A percentile compares a stretch with the other conserved stretches of the same genome.
Conservation (phyloP, 2,888 invertebrate species). For the Nymphalis c-album region DNA sequence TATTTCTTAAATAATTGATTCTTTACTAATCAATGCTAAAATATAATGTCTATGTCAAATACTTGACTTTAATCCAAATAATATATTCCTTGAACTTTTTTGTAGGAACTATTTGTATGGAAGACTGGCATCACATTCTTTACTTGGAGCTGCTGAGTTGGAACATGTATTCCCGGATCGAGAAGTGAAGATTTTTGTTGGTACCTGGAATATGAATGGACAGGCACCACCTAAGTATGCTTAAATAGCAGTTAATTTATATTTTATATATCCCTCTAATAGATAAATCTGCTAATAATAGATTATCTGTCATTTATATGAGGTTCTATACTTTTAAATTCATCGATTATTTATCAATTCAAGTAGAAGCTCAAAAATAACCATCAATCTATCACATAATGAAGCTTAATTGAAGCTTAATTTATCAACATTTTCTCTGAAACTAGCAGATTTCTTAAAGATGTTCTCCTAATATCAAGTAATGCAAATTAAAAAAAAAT, state of each 20-base stretch:
- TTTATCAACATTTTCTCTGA: too few relatives aligned
- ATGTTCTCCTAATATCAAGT: too few relatives aligned
- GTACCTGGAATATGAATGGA: constrained; percentile 99
- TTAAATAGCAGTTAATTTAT: not conserved
- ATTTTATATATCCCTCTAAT: not conserved
- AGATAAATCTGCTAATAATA: too few relatives aligned
- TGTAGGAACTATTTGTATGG: constrained; percentile 90
- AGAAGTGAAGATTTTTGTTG: constrained; percentile 93
- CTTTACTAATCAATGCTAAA: not conserved
- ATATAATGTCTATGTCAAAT: not conserved
- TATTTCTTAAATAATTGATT: not conserved
- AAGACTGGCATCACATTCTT: constrained; percentile 88
- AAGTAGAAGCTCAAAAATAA: too few relatives aligned
- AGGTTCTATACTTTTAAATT: too few relatives aligned
- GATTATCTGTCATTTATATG: too few relatives aligned
- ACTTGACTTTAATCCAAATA: not conserved
- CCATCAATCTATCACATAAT: too few relatives aligned
- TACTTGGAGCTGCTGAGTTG: constrained; percentile 92
- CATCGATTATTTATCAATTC: too few relatives aligned
- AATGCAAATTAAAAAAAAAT: too few relatives aligned
- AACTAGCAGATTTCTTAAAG: too few relatives aligned
- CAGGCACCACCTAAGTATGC: constrained; percentile 87
- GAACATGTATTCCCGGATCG: constrained; percentile 92
- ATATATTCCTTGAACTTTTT: constrained; percentile 29
- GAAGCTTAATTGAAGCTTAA: too few relatives aligned